Evolutionary conservation across 2,113 vertebrate species (phyloP).

Genomic region (Crypturellus undulatus): DNA sequence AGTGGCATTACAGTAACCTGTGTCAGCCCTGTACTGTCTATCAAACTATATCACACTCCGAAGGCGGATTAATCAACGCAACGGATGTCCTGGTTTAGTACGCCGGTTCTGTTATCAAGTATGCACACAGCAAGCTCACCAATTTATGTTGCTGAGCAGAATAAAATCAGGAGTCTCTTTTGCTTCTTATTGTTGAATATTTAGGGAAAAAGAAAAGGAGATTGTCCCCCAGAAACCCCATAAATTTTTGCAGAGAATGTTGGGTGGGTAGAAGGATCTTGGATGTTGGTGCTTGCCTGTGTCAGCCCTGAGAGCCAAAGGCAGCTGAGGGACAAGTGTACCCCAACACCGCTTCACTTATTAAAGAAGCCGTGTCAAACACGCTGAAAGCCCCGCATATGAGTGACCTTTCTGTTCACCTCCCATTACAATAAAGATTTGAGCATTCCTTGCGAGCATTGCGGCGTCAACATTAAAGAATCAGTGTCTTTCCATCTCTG

Average conservation of each 20-base stretch:
- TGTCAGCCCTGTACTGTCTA: slow-evolving; percentile 68
- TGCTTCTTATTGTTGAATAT: background rate
- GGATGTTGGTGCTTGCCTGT: slow-evolving; percentile 52
- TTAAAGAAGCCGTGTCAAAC: slow-evolving; percentile 70
- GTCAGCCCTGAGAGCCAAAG: background rate
- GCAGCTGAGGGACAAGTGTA: slow-evolving; percentile 61
- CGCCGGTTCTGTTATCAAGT: slow-evolving; percentile 38
- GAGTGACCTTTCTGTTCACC: slow-evolving; percentile 65
- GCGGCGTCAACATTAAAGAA: slow-evolving; percentile 68
- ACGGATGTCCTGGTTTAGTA: slow-evolving; percentile 1
- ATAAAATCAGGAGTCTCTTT: slow-evolving; percentile 3
- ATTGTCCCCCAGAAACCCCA: background rate
- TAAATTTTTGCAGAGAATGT: background rate
- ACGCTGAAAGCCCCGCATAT: slow-evolving; percentile 62
- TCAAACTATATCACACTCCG: slow-evolving; percentile 70
- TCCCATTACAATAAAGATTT: slow-evolving; percentile 73
- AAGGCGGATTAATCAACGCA: slow-evolving; percentile 67
- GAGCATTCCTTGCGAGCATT: slow-evolving; percentile 62
- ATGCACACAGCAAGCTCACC: background rate
- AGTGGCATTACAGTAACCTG: slow-evolving; percentile 72
- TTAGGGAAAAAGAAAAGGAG: background rate
- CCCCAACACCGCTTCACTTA: slow-evolving; percentile 59
- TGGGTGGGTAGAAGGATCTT: background rate
- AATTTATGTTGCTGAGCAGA: slow-evolving; percentile 2
- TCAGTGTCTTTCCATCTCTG: slow-evolving; percentile 69